Conservation (phyloP, 1,140 invertebrate species). For the Ceratitis capitata region DNA sequence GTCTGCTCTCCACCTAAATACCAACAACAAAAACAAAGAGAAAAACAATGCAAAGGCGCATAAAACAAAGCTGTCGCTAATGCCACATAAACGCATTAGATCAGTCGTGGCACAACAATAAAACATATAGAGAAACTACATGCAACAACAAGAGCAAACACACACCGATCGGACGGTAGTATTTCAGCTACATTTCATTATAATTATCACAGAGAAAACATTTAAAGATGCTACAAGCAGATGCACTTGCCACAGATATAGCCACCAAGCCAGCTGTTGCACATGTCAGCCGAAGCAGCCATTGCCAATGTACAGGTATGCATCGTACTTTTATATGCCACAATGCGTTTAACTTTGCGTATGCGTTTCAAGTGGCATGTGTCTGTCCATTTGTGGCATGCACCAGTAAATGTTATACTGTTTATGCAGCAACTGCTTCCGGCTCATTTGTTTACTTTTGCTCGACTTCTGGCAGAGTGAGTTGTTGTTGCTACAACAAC, state of each 20-base stretch:
- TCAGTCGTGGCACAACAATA: constrained; percentile 17
- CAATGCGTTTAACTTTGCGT: neutral
- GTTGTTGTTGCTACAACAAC: neutral
- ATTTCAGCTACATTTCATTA: constrained; percentile 32
- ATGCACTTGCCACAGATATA: constrained; percentile 32
- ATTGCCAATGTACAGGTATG: neutral
- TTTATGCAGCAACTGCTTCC: constrained; percentile 28
- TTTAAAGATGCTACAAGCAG: constrained; percentile 28
- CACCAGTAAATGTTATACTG: neutral
- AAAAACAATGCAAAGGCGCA: neutral
- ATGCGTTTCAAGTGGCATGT: neutral
- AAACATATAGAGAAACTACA: neutral
- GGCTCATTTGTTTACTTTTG: constrained; percentile 34
- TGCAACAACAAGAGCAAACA: neutral
- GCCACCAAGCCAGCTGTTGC: too few relatives aligned
- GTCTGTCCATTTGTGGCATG: constrained; percentile 9
- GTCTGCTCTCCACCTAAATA: neutral
- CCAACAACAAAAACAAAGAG: neutral
- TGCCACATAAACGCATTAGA: constrained; percentile 5
- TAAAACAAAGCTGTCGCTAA: neutral
- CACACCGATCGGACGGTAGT: neutral
- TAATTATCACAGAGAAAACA: constrained; percentile 37
- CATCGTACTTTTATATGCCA: neutral
- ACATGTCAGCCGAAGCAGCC: neutral
- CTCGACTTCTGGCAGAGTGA: constrained; percentile 1